Evolutionary conservation across 2,888 invertebrate genomes (phyloP), one percentile per base, ranked within the genome.

Genomic region (Asteroscopus sphinx): DNA sequence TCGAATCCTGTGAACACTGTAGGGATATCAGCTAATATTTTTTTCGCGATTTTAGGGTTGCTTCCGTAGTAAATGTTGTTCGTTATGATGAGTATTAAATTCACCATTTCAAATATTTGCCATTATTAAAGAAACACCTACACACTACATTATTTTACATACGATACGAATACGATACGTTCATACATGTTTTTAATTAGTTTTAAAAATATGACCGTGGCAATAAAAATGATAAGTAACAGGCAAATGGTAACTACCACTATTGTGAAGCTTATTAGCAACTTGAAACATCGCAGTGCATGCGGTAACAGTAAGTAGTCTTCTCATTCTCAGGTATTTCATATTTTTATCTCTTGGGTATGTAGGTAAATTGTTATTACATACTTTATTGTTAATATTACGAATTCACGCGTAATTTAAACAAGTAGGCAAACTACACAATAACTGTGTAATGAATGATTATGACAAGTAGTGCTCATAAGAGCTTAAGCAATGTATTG

Each of bases 351-450:
- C 32, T 59, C 37, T 45, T 47, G 28, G 48, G 12, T 74, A 68
- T 77, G 68, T 71, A 76, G 75, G 75, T 76, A 71, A 76, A 77
- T 57, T 70, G 49, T 76, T 76, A 72, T 77, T 77, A 55, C 78
- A 61, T 56, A 59, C 55, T 61, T 63, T 70, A 66, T 73, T 62
- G 55, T 70, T 61, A 62, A 61, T 52, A 60, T 64, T 60, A 59
- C 16, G 37, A 47, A 58, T 77, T 73, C 54, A 70, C 62, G 78
- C 67, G 37, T 73, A 70, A 70, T 76, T 68, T 76, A 33, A 41
- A 51, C 49, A 59, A 67, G 64, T 63, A 48, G 64, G 45, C 32
- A 76, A 69, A 66, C 63, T 72, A 54, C 57, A 51, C 44, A 49
- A 66, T 56, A 40, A 52, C 53, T 46, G 40, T 53, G 41, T 63